These are phyloP conservation scores for Rhinopomastus cyanomelas DNA, from an alignment of 2,113 vertebrate species.

Conservation along the genomic window DNA sequence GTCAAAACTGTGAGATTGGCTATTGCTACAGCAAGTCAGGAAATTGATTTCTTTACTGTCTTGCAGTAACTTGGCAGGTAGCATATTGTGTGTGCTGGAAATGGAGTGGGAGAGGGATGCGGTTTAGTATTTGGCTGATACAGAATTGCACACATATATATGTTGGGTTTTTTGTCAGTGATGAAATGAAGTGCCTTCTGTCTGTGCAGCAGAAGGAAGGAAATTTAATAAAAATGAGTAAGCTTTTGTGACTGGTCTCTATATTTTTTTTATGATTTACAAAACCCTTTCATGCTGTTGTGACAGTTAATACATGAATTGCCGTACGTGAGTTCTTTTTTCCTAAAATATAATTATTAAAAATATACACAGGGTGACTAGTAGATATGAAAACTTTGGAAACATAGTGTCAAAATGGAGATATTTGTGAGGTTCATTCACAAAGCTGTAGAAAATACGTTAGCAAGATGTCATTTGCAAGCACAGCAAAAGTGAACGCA, in stretches of 20 bases:
- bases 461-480: constrained; percentile 11
- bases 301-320: background rate
- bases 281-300: background rate
- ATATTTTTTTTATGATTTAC: background rate
- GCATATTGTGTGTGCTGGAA: background rate
- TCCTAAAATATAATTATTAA: background rate
- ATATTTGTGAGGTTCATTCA: background rate
- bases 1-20: background rate
- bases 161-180: background rate
- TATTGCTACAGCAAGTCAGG: background rate
- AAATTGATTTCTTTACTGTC: background rate
- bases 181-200: background rate
- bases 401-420: background rate
- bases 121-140: background rate
- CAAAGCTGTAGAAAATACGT: background rate
- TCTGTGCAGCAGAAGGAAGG: background rate
- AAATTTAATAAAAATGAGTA: constrained; percentile 7
- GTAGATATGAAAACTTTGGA: background rate
- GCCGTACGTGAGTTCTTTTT: background rate
- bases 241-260: background rate
- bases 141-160: rapidly evolving
- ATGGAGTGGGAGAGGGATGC: background rate
- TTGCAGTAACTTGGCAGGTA: constrained; percentile 1
- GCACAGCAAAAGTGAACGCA: background rate
- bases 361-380: background rate